Base-by-base conservation (phyloP, 1,140 invertebrate genomes). In the Sycobia sp. region DNA sequence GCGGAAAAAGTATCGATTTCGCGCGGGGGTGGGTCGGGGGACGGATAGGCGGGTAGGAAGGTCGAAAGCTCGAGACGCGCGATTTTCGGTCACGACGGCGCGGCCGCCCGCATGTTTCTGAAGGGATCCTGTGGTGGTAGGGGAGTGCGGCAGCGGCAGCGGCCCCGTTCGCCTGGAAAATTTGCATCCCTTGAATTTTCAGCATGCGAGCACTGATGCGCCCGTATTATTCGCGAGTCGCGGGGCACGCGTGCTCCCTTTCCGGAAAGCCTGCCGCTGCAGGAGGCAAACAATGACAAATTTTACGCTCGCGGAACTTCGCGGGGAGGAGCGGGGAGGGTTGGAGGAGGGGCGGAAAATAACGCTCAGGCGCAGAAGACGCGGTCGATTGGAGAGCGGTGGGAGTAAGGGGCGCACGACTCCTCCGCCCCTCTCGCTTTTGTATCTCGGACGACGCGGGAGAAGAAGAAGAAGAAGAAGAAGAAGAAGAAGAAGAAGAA, bases 1-100 rank as follows among this genome's bases (percentile, higher is more conserved):
- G 43, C 9, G 29, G 32, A 47, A 55, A 62, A 62, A 49, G 53
- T 56, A 62, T 62, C 53, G 61, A 62, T 62, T 62, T 34, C 27
- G 16, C 5, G 3, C n/a, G 23, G 13, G n/a, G 51, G 23, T 27
- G 38, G 51, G 23, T 32, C 16, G 54, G 11, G n/a, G 23, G 10
- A 22, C 56, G 16, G 29, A 34, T 27, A n/a, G n/a, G n/a, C n/a
- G n/a, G n/a, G n/a, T n/a, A n/a, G n/a, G n/a, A n/a, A n/a, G n/a
- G n/a, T n/a, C n/a, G n/a, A n/a, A n/a, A n/a, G n/a, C n/a, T n/a
- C n/a, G n/a, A n/a, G n/a, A n/a, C n/a, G n/a, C n/a, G 44, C 47
- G 25, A 60, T 46, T 61, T 53, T 50, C 38, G 22, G 38, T n/a
- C n/a, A n/a, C n/a, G n/a, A n/a, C n/a, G n/a, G n/a, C n/a, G n/a